phyloP scores from a whole-genome alignment of 2,113 vertebrate genomes.

The Pseudorectes ferrugineus region DNA sequence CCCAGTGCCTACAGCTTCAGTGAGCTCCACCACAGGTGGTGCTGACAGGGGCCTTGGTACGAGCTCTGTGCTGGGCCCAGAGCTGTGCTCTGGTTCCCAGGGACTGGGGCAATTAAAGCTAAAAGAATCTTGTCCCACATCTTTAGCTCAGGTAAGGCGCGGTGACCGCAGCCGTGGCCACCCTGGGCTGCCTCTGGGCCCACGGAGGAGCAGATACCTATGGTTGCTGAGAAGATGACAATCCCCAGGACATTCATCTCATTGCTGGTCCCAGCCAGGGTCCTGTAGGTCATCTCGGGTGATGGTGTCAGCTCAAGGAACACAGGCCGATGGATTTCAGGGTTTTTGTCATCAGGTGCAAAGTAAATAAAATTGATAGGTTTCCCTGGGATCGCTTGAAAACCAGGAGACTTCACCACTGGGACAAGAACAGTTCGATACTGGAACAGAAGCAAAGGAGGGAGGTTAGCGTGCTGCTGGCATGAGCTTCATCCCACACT shows the following conservation, averaged over 20 bases:
- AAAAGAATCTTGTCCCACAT: background rate
- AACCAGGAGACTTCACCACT: slow-evolving; percentile 50
- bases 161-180: fast-evolving
- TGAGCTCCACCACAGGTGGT: fast-evolving
- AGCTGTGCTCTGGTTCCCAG: background rate
- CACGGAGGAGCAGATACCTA: slow-evolving; percentile 68
- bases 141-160: fast-evolving
- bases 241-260: slow-evolving; percentile 92
- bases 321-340: slow-evolving; percentile 70
- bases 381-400: slow-evolving; percentile 30
- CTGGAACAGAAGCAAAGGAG: slow-evolving; percentile 56
- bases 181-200: fast-evolving
- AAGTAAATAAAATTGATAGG: slow-evolving; percentile 80
- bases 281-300: slow-evolving; percentile 80
- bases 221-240: slow-evolving; percentile 89
- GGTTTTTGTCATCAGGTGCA: slow-evolving; percentile 72
- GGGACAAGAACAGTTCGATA: slow-evolving; percentile 84
- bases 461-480: background rate
- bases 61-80: background rate
- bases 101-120: background rate
- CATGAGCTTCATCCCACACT: background rate
- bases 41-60: background rate
- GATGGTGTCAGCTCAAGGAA: slow-evolving; percentile 82
- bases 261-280: slow-evolving; percentile 80
- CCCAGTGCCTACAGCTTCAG: background rate